Evolutionary conservation across 2,797 vertebrate genomes (phyloP).

Genomic region (Tamandua tetradactyla): DNA sequence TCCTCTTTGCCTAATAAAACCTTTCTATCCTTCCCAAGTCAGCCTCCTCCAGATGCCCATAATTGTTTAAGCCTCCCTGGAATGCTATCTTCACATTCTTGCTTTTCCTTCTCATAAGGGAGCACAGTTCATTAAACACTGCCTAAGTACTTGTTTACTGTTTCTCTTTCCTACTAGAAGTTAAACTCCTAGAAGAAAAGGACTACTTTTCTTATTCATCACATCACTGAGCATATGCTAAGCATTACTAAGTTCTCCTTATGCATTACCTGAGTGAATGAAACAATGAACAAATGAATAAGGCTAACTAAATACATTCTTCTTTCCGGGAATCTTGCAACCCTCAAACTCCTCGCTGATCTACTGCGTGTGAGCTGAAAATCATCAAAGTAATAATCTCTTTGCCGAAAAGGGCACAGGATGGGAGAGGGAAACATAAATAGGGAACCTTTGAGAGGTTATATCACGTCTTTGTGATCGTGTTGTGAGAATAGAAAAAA

Average conservation of each 20-base stretch:
- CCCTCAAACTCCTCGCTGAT: not conserved
- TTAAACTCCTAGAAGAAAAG: not conserved
- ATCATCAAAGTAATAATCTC: not conserved
- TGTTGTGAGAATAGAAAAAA: not conserved
- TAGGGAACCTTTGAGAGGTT: not conserved
- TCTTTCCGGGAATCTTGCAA: not conserved
- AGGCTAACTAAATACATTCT: not conserved
- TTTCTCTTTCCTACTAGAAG: not conserved
- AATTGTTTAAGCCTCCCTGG: not conserved
- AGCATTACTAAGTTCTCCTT: not conserved
- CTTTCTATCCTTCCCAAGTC: not conserved
- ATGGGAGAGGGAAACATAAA: not conserved
- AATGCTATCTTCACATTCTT: not conserved
- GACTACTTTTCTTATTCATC: not conserved
- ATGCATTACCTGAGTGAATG: not conserved
- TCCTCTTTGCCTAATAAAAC: not conserved
- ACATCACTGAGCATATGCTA: not conserved
- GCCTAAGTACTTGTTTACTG: not conserved
- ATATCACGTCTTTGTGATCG: not conserved
- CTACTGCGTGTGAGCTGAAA: not conserved
- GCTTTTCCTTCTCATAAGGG: not conserved
- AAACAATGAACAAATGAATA: not conserved
- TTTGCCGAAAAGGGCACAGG: not conserved
- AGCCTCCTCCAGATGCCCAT: not conserved
- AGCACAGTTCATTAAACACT: not conserved